Conservation (phyloP, 2,113 vertebrate genomes). For the Poecile atricapillus region DNA sequence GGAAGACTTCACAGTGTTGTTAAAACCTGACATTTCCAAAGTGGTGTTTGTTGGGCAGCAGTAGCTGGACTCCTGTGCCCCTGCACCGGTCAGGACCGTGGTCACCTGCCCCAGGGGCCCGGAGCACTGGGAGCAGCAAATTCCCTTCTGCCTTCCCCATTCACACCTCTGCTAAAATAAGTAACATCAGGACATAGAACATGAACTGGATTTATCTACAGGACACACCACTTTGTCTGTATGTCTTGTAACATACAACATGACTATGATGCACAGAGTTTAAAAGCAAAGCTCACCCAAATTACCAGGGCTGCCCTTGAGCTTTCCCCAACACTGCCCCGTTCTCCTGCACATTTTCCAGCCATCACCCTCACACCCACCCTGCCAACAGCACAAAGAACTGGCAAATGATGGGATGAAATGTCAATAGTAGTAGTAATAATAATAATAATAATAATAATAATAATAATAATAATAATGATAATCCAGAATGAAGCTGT, state of each 20-base stretch:
- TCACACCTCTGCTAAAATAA: not conserved
- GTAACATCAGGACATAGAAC: not conserved
- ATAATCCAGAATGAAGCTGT: not conserved
- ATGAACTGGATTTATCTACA: not conserved
- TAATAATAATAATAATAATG: too few relatives aligned
- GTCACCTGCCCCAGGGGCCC: not conserved
- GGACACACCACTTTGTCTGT: not conserved
- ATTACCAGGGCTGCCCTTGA: fast-evolving
- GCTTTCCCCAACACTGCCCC: fast-evolving
- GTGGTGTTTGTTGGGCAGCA: not conserved
- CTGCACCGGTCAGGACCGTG: not conserved
- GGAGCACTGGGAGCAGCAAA: not conserved
- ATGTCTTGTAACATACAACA: fast-evolving
- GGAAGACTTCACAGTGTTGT: not conserved
- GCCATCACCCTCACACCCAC: fast-evolving
- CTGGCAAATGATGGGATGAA: not conserved
- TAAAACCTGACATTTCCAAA: not conserved
- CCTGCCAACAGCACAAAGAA: not conserved
- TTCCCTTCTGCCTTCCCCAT: not conserved
- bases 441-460: not conserved
- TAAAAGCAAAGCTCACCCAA: not conserved
- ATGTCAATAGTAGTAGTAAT: not conserved
- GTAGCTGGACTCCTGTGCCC: not conserved
- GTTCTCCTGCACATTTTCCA: not conserved
- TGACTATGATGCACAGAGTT: fast-evolving